Evolutionary conservation across 2,113 vertebrate genomes (phyloP), one percentile per base, ranked within the genome.

Genomic region (Zapornia atra): DNA sequence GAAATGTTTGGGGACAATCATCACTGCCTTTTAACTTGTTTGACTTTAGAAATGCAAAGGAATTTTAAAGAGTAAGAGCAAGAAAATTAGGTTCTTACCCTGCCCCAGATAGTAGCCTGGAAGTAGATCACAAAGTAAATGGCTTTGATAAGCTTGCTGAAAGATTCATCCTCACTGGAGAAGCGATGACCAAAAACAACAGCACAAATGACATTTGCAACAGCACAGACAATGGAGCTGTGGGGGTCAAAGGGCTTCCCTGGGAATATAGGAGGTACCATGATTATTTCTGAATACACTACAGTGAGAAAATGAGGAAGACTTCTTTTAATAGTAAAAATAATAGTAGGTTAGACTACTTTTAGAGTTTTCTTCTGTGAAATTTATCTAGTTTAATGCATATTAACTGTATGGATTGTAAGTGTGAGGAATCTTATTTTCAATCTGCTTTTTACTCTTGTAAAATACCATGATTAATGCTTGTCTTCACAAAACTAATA

Each of bases 101-200:
- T 79, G 90, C 88, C 90, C 97, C 97, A 97, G 79, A 78, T 12
- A 14, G 96, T 97, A 33, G 92, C 92, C 73, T 94, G 94, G 40
- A 97, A 95, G 66, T 95, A 96, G 92, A 98, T 78, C 72, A 97
- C 96, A 56, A 92, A 90, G 91, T 92, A 48, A 56, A 95, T 78
- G 60, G 96, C 90, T 95, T 96, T 94, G 78, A 94, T 96, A 87
- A 98, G 78, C 46, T 96, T 92, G 54, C 85, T 60, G 90, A 98
- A 98, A 89, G 96, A 92, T 56, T 95, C 79, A 21, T 98, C 97
- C 59, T 97, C 80, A 0, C 46, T 94, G 78, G 96, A 79, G 72
- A 97, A 97, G 69, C 66, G 73, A 59, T 85, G 91, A 21, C 98
- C 95, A 0, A 98, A 97, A 77, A 96, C 83, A 14, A 98, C 94